These are phyloP conservation scores for Styela plicata DNA, from an alignment of 23 tunicate species.

Conservation along the genomic window DNA sequence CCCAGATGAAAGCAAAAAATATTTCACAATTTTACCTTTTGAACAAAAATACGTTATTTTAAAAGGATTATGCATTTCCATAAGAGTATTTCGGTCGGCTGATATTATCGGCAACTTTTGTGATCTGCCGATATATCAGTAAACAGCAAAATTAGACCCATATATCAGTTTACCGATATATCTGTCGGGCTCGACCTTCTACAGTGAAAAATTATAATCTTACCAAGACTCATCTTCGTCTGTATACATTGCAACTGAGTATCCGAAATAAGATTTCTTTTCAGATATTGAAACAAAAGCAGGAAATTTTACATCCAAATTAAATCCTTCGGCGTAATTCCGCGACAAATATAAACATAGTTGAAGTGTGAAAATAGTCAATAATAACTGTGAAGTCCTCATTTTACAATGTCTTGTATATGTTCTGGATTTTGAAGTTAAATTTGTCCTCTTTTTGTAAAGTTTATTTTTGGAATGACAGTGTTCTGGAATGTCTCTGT, in stretches of 20 bases:
- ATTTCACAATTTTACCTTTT: too few species aligned
- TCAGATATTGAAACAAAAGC: constrained; percentile 26
- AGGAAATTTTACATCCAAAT: constrained; percentile 75
- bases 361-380: constrained; percentile 3
- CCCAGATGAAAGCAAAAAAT: too few species aligned
- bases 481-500: neutral
- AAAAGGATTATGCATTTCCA: too few species aligned
- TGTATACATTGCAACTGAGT: constrained; percentile 52
- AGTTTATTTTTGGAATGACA: neutral
- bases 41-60: too few species aligned
- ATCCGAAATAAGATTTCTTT: constrained; percentile 56
- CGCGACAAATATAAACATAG: neutral
- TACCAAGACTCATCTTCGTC: constrained; percentile 49
- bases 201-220: too few species aligned
- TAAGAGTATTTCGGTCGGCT: too few species aligned
- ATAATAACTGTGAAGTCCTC: neutral
- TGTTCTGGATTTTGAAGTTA: neutral
- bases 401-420: too few species aligned
- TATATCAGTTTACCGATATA: too few species aligned
- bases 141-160: too few species aligned
- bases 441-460: neutral
- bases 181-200: too few species aligned
- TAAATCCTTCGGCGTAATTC: constrained; percentile 31
- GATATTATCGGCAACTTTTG: too few species aligned
- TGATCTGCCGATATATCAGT: too few species aligned